These are phyloP conservation scores for Oreochromis tanganicae DNA, from an alignment of 2,113 vertebrate species.

Conservation along the genomic window DNA sequence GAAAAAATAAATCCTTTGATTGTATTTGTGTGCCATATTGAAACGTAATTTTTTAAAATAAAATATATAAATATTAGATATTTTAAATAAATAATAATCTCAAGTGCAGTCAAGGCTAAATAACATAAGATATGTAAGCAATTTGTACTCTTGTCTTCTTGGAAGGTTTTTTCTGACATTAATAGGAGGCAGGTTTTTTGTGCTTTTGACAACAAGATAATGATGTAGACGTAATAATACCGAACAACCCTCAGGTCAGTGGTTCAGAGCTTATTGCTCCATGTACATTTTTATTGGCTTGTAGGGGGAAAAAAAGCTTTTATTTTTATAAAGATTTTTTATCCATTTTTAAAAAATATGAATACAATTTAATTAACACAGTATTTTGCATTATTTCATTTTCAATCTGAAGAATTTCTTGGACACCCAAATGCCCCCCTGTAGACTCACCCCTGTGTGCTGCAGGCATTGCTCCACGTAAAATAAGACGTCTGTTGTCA, in stretches of 20 bases:
- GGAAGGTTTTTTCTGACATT: neutral
- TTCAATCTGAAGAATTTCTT: neutral
- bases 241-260: neutral
- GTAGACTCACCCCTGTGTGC: neutral
- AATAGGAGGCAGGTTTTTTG: neutral
- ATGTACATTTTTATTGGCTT: neutral
- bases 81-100: neutral
- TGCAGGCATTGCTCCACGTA: neutral
- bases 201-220: neutral
- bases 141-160: neutral
- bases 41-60: rapidly evolving
- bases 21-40: neutral
- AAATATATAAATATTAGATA: neutral
- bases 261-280: neutral
- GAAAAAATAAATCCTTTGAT: neutral
- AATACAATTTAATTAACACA: neutral
- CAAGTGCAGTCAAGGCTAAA: neutral
- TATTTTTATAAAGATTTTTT: rapidly evolving
- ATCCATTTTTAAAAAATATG: rapidly evolving
- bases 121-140: neutral
- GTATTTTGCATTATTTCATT: neutral
- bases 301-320: rapidly evolving
- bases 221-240: neutral
- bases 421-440: neutral
- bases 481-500: neutral